phyloP scores from a whole-genome alignment of 1,140 invertebrate genomes.

The Metaphire vulgaris region DNA sequence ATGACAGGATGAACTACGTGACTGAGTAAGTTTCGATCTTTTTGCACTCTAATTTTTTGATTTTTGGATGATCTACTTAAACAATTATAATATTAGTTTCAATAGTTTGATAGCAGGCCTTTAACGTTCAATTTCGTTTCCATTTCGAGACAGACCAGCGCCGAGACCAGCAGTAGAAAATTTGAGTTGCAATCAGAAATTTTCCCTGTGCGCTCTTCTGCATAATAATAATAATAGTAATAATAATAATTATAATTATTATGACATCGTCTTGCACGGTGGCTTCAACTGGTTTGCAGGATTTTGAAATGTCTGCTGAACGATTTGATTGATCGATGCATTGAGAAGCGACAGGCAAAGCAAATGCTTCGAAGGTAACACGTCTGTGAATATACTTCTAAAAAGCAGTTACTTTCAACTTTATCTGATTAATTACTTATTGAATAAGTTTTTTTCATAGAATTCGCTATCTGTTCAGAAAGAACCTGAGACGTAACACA shows the following conservation, averaged over 20 bases:
- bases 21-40: conserved; percentile 64
- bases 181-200: neutral
- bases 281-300: too few relatives aligned
- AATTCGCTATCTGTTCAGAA: neutral
- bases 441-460: too few relatives aligned
- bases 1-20: conserved; percentile 98
- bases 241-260: too few relatives aligned
- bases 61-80: neutral
- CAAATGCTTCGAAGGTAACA: conserved; percentile 71
- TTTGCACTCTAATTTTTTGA: neutral
- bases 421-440: too few relatives aligned
- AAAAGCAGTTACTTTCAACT: neutral
- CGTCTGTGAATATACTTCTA: neutral
- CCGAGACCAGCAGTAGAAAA: neutral
- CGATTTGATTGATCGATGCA: conserved; percentile 96
- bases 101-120: neutral
- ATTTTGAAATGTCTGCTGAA: conserved; percentile 94
- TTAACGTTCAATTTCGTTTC: neutral
- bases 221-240: too few relatives aligned
- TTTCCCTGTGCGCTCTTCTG: too few relatives aligned
- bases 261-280: too few relatives aligned
- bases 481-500: neutral
- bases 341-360: conserved; percentile 98
- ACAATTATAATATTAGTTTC: neutral
- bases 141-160: neutral